phyloP scores from a whole-genome alignment of 2,113 vertebrate genomes.

The Hassar affinis region DNA sequence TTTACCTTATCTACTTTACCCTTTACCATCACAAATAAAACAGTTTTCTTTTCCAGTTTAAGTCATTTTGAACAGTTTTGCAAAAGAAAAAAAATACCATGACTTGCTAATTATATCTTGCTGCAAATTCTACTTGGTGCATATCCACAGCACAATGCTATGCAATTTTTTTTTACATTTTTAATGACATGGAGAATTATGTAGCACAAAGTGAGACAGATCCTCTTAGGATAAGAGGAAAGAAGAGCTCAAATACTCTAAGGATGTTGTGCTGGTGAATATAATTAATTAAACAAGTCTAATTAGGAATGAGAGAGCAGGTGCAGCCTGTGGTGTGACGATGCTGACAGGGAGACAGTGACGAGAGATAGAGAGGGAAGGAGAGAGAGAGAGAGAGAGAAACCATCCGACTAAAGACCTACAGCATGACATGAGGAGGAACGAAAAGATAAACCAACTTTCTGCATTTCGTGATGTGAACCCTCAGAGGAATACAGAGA shows the following conservation, averaged over 20 bases:
- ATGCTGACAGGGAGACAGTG: conserved; percentile 79
- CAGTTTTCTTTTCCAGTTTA: neutral
- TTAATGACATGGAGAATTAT: neutral
- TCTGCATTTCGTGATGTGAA: conserved; percentile 81
- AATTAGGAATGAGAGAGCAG: conserved; percentile 91
- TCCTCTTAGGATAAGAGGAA: conserved; percentile 51
- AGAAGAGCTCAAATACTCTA: conserved; percentile 59
- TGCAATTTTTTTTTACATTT: neutral
- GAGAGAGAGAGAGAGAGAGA: conserved; percentile 40
- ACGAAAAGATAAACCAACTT: conserved; percentile 73
- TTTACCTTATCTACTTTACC: neutral
- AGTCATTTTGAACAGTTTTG: neutral
- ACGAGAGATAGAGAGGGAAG: conserved; percentile 50
- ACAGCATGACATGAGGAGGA: conserved; percentile 76
- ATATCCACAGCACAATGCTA: neutral
- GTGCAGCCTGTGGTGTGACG: conserved; percentile 85
- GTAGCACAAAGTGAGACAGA: conserved; percentile 14
- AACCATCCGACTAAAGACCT: conserved; percentile 70
- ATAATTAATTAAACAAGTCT: conserved; percentile 91
- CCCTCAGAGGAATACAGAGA: conserved; percentile 77
- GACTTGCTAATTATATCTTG: neutral
- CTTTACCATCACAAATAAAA: neutral
- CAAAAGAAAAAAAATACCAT: neutral
- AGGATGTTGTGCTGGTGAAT: conserved; percentile 77
- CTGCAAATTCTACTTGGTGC: neutral